Evolutionary conservation across 1,140 invertebrate genomes (phyloP).

Genomic region (Cherax quadricarinatus): DNA sequence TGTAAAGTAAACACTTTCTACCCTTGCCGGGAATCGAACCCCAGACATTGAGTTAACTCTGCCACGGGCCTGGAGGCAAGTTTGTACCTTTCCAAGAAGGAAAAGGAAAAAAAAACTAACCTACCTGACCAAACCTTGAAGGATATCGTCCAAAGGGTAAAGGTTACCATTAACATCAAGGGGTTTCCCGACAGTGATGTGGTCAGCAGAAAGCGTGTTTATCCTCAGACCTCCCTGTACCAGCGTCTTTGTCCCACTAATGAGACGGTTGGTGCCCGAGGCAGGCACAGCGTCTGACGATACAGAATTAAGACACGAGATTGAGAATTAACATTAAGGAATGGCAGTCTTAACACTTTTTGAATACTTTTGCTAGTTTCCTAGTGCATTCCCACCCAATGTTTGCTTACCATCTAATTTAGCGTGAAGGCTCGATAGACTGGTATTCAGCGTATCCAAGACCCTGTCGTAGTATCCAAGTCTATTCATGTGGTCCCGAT

Average conservation of each 20-base stretch:
- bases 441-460: background rate
- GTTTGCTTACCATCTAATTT: slow-evolving; percentile 19
- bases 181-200: background rate
- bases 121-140: slow-evolving; percentile 10
- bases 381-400: too few species aligned
- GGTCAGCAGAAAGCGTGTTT: background rate
- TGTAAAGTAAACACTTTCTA: too few species aligned
- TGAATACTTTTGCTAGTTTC: too few species aligned
- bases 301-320: background rate
- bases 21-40: too few species aligned
- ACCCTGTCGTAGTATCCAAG: background rate
- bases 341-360: too few species aligned
- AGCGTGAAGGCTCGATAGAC: background rate
- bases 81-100: too few species aligned
- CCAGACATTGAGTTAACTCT: too few species aligned
- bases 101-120: background rate
- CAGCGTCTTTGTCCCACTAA: slow-evolving; percentile 30
- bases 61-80: too few species aligned
- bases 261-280: background rate
- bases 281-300: slow-evolving; percentile 33
- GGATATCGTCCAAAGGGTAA: slow-evolving; percentile 30
- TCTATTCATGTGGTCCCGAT: background rate
- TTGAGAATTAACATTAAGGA: background rate
- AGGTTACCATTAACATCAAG: background rate
- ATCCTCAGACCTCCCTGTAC: background rate